Percentiles rank a stretch among this genome's conserved stretches.
Evolutionary conservation across 2,797 vertebrate genomes (phyloP).

Genomic region (Hozukius guyotensis): DNA sequence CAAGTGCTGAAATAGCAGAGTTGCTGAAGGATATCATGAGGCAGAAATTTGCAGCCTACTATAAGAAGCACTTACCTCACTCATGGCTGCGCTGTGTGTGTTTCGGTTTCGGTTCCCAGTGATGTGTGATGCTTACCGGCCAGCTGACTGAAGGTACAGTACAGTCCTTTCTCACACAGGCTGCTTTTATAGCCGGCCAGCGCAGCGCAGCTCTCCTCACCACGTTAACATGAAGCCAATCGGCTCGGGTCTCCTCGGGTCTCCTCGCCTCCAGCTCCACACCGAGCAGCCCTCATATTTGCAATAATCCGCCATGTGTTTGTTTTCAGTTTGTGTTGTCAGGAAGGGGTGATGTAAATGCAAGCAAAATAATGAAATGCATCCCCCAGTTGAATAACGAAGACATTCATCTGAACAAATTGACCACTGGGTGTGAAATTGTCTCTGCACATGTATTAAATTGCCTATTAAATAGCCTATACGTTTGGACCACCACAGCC

Average conservation of each 20-base stretch:
- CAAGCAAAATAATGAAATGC: neutral
- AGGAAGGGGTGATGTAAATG: neutral
- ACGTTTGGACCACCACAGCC: neutral
- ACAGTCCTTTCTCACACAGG: conserved; percentile 47
- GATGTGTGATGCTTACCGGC: conserved; percentile 17
- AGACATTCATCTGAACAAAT: neutral
- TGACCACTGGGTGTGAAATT: neutral
- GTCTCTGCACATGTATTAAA: neutral
- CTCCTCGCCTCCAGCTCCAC: conserved; percentile 20
- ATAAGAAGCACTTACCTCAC: conserved; percentile 77
- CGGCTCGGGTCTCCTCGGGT: conserved; percentile 36
- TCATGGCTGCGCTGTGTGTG: conserved; percentile 72
- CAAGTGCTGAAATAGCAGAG: neutral
- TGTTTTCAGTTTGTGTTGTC: neutral
- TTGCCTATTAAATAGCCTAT: neutral
- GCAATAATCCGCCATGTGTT: neutral
- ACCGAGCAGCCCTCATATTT: conserved; percentile 10
- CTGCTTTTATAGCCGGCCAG: conserved; percentile 74
- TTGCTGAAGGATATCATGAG: neutral
- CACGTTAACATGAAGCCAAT: conserved; percentile 72
- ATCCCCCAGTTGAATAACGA: neutral
- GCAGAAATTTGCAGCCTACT: neutral
- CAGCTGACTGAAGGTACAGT: conserved; percentile 29
- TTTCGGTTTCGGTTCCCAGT: conserved; percentile 21
- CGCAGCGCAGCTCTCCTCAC: conserved; percentile 42